Percentiles rank a stretch among this genome's conserved stretches.
Evolutionary conservation across 1,140 invertebrate genomes (phyloP).

Genomic region (Phenacoccus solenopsis): DNA sequence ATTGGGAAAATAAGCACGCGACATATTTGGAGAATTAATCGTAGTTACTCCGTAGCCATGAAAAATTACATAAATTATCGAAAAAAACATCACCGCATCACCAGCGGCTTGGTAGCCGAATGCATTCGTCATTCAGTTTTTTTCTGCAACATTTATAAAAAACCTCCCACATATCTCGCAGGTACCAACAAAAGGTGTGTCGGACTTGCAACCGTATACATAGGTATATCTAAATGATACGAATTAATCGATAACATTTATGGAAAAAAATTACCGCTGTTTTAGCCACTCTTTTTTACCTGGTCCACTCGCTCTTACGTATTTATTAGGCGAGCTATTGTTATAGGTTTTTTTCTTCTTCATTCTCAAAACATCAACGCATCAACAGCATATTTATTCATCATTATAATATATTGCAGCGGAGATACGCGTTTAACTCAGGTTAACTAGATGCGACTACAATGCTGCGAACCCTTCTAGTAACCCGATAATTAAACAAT

Average conservation of each 20-base stretch:
- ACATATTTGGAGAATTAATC: too few species aligned
- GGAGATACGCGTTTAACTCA: slow-evolving; percentile 13
- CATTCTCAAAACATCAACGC: background rate
- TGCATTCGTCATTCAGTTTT: background rate
- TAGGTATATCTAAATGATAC: background rate
- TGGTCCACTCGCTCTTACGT: background rate
- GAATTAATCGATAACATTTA: background rate
- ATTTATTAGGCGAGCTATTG: background rate
- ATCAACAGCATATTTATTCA: background rate
- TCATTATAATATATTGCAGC: background rate
- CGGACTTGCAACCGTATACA: background rate
- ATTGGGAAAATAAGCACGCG: too few species aligned
- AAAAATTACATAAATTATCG: too few species aligned
- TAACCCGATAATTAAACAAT: slow-evolving; percentile 14
- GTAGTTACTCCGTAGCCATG: too few species aligned
- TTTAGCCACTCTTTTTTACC: background rate
- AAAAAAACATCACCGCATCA: too few species aligned
- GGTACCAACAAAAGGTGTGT: background rate
- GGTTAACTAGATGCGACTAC: slow-evolving; percentile 10
- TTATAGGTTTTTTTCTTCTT: slow-evolving; percentile 1
- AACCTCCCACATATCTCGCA: background rate
- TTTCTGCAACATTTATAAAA: background rate
- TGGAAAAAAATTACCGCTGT: background rate
- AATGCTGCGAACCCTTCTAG: slow-evolving; percentile 5
- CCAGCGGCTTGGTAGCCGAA: too few species aligned